Evolutionary conservation across 1,140 invertebrate species (phyloP), one percentile per base, ranked within the genome.

Genomic region (Asobara japonica): DNA sequence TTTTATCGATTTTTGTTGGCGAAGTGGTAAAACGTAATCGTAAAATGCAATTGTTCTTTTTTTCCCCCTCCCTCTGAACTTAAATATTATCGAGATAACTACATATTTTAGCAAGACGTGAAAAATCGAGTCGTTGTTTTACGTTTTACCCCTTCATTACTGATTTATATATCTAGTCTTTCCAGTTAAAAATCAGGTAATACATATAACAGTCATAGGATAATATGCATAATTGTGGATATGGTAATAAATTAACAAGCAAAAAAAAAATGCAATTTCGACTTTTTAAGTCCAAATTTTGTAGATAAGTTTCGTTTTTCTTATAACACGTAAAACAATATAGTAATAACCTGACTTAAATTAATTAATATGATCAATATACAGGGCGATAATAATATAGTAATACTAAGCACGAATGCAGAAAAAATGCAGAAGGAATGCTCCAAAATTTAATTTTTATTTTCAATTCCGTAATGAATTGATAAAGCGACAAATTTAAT

Each of bases 1-100:
- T 84, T 86, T 80, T 45, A 82, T 76, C 79, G 80, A 79, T 45
- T 18, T 45, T 13, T 11, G 36, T n/a, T 16, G 11, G 18, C 18
- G 82, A 82, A 83, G 83, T 84, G 83, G 82, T 84, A 84, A 83
- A 83, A 76, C 76, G 81, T 76, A 75, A 81, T 78, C 80, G 81
- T 85, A 81, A 72, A 80, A 33, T 68, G 18, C 62, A 70, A 38
- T 45, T 16, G n/a, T 7, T 16, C 18, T 45, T 45, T 7, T 18
- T 16, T 45, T 45, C 41, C 18, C 41, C n/a, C n/a, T n/a, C n/a
- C n/a, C n/a, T n/a, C n/a, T n/a, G n/a, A n/a, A n/a, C n/a, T n/a
- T n/a, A n/a, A 1, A 13, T 1, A n/a, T 38, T 38, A 4, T 38
- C 8, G 7, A 38, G 36, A 4, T 4, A 3, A 2, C 10, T n/a